Percentiles rank a stretch among this genome's conserved stretches.
Conservation (phyloP, 2,888 invertebrate species). For the Charanyca ferruginea region DNA sequence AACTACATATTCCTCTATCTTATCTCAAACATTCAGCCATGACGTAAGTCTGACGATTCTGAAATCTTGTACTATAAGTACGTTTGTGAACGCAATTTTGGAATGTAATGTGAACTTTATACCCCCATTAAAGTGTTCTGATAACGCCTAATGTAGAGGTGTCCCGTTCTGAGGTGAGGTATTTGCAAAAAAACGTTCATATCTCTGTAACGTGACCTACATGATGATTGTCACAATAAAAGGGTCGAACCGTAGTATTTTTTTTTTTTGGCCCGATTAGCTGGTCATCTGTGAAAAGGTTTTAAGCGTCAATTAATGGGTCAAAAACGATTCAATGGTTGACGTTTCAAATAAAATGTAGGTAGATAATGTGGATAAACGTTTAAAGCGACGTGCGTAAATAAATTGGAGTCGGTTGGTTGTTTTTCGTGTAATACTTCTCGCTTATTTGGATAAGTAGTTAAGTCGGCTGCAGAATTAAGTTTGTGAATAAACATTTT, state of each 20-base stretch:
- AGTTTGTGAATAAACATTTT: conserved; percentile 41
- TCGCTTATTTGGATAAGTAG: conserved; percentile 42
- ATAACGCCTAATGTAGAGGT: conserved; percentile 64
- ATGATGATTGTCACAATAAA: conserved; percentile 56
- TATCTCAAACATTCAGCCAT: too few relatives aligned
- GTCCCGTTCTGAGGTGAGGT: conserved; percentile 35
- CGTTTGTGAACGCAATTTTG: conserved; percentile 55
- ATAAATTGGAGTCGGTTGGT: conserved; percentile 37
- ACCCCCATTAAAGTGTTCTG: conserved; percentile 59
- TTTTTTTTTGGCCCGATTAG: conserved; percentile 62
- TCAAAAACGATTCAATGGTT: conserved; percentile 33
- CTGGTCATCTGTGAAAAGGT: conserved; percentile 36
- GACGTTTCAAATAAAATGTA: conserved; percentile 38
- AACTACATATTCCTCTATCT: too few relatives aligned
- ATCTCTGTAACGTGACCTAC: conserved; percentile 53
- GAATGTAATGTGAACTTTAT: conserved; percentile 64
- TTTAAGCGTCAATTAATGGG: conserved; percentile 35
- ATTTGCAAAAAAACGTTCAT: conserved; percentile 55
- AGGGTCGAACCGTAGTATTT: conserved; percentile 52
- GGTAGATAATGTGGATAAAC: conserved; percentile 29
- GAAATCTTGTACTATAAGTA: conserved; percentile 1
- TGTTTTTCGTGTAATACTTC: conserved; percentile 30
- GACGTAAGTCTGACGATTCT: not conserved
- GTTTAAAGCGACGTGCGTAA: conserved; percentile 15
- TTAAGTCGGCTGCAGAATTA: conserved; percentile 21